phyloP scores from a whole-genome alignment of 2,888 invertebrate species.

The Carcina quercana region DNA sequence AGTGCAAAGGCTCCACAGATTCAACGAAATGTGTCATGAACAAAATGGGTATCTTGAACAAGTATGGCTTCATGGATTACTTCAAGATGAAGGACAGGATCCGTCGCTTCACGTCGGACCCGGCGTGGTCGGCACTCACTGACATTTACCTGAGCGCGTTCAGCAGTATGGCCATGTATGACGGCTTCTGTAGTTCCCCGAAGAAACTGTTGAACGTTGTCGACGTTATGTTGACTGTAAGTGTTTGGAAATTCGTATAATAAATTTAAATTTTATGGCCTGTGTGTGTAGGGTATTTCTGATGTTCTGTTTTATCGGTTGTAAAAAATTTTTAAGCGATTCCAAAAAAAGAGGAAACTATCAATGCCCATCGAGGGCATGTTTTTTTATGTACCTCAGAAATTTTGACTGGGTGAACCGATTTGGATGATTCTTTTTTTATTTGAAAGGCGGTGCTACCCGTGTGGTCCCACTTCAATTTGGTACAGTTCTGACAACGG shows the following conservation, averaged over 20 bases:
- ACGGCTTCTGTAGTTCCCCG: conserved; percentile 44
- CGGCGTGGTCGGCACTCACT: conserved; percentile 28
- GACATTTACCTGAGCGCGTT: conserved; percentile 36
- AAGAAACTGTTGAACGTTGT: conserved; percentile 52
- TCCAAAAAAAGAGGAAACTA: background rate
- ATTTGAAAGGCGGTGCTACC: too few relatives aligned
- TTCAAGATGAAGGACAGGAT: conserved; percentile 54
- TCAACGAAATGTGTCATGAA: conserved; percentile 42
- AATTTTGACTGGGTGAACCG: too few relatives aligned
- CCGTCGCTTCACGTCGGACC: conserved; percentile 24
- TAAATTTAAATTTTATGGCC: background rate
- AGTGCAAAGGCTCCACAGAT: conserved; percentile 46
- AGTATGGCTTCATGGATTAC: conserved; percentile 55
- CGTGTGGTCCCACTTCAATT: too few relatives aligned
- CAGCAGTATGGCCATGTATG: conserved; percentile 37
- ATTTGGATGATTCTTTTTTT: too few relatives aligned
- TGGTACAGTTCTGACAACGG: too few relatives aligned
- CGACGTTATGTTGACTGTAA: conserved; percentile 55
- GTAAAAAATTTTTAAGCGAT: background rate
- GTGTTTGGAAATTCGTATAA: conserved; percentile 14
- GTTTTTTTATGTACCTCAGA: background rate
- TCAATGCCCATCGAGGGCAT: too few relatives aligned
- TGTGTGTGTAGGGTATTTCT: background rate
- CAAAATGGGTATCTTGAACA: conserved; percentile 52
- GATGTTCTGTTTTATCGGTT: background rate